Base-by-base conservation (phyloP, 2,113 vertebrate species). In the Caloenas nicobarica region DNA sequence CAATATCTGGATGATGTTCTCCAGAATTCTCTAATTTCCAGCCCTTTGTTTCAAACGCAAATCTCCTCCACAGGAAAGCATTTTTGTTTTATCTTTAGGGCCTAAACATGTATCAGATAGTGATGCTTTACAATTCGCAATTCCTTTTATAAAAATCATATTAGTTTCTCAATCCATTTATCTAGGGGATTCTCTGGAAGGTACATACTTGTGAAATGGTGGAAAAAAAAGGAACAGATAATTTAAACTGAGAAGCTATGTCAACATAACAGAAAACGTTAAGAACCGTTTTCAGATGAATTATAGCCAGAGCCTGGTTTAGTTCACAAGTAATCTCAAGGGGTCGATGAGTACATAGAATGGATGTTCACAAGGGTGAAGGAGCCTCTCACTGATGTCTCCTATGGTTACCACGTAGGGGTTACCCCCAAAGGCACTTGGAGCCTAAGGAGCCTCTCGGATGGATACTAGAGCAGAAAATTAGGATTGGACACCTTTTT, bases 401-500 rank as follows among this genome's bases (percentile, higher is more conserved):
- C 42, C 54, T 51, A 9, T 44, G 13, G 5, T 33, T 62, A 1
- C 14, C 12, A 42, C 0, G 1, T 40, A 28, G 18, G 13, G 44
- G 31, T 18, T 72, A 16, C 40, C 21, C 92, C 23, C 3, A 38
- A 1, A 5, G n/a, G 9, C 31, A 29, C 25, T 64, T 29, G 38
- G 22, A 60, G 18, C 16, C 58, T 29, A 33, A 23, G 14, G 10
- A 3, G 2, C 5, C 13, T 13, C 61, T 34, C 10, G 50, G 34
- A 24, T 33, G 24, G 25, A 29, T 9, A 9, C 26, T 33, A 80
- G 48, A 44, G 11, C 11, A 84, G 69, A 46, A 86, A 34, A 17
- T 29, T 28, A 64, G 6, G 22, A 28, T 22, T 31, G 26, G 23
- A 13, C 12, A 13, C 15, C 7, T 57, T 7, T n/a, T 58, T 7